Evolutionary conservation across 2,113 vertebrate genomes (phyloP).

Genomic region (Microcebus jonahi): DNA sequence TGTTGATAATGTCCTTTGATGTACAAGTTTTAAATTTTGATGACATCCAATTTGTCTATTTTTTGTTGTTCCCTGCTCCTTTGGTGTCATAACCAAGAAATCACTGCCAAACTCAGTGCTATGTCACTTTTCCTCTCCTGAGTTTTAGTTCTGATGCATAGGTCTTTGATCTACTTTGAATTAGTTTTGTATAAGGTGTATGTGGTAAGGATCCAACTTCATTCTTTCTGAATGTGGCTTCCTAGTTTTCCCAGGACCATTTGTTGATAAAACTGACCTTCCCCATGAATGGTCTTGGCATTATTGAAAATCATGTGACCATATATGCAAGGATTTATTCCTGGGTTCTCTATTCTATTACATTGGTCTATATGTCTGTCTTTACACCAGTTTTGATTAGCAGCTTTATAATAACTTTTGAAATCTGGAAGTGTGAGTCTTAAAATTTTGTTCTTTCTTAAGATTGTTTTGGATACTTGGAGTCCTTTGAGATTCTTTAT

Average conservation of each 20-base stretch:
- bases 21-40: not conserved
- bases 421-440: not conserved
- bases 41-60: not conserved
- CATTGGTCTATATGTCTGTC: not conserved
- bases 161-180: not conserved
- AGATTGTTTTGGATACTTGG: not conserved
- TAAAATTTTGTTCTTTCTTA: not conserved
- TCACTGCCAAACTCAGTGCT: not conserved
- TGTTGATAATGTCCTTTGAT: not conserved
- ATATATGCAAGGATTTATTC: not conserved
- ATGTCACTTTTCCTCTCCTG: not conserved
- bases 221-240: not conserved
- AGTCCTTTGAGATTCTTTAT: not conserved
- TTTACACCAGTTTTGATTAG: not conserved
- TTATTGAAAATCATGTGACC: not conserved
- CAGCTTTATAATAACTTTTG: not conserved
- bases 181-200: not conserved
- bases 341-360: not conserved
- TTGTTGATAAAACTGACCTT: not conserved
- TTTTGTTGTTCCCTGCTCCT: not conserved
- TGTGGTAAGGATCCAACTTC: not conserved
- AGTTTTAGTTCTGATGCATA: not conserved
- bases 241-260: not conserved
- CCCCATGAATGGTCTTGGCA: not conserved
- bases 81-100: not conserved